Conservation (phyloP, 35 echinoderm and acorn worm species). For the Heliocidaris tuberculata region DNA sequence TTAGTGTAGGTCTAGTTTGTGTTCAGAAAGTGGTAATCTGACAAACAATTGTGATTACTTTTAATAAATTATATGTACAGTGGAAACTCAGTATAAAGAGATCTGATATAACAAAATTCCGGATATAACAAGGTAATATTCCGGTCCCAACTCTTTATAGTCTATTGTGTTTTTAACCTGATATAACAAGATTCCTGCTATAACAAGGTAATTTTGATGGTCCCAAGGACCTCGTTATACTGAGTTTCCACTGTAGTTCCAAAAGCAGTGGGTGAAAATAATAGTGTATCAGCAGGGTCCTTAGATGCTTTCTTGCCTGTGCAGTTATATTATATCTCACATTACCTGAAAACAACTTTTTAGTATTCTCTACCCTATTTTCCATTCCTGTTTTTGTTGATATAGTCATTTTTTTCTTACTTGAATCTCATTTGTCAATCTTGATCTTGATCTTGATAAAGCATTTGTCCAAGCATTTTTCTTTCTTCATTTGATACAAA, state of each 20-base stretch:
- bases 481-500: neutral
- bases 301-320: constrained; percentile 10
- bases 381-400: neutral
- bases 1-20: neutral
- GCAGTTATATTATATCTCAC: neutral
- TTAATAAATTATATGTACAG: too few species aligned
- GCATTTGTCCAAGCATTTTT: neutral
- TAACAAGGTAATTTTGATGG: too few species aligned
- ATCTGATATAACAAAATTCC: too few species aligned
- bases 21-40: neutral
- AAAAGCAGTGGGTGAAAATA: neutral
- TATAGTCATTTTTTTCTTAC: neutral
- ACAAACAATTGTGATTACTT: neutral
- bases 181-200: too few species aligned
- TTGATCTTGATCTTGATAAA: neutral
- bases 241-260: neutral
- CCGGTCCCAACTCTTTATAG: too few species aligned
- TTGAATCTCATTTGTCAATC: neutral
- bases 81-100: too few species aligned
- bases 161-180: too few species aligned
- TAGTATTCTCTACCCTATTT: neutral
- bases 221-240: too few species aligned
- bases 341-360: neutral
- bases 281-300: neutral
- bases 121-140: too few species aligned